These are phyloP conservation scores for Toxonevra muliebris DNA, from an alignment of 2,888 invertebrate genomes.

Conservation along the genomic window DNA sequence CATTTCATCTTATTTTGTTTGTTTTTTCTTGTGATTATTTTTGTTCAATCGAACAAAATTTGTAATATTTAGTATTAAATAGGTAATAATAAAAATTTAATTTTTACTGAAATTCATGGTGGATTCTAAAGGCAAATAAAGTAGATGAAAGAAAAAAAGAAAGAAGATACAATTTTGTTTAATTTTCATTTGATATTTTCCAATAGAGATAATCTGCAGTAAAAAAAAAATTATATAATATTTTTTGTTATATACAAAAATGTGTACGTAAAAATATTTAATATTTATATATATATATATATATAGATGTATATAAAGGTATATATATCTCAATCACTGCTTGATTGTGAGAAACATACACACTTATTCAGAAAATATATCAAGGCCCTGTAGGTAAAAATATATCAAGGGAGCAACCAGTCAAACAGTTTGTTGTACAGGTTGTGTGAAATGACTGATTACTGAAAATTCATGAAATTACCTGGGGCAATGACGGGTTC, in stretches of 20 bases:
- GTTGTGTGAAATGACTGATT: neutral
- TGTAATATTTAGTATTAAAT: constrained; percentile 55
- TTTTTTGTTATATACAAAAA: neutral
- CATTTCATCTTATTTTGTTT: no score
- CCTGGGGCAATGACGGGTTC: constrained; percentile 89
- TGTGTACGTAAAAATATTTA: constrained; percentile 4
- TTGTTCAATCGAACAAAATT: no score
- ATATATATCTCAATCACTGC: neutral
- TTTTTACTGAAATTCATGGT: constrained; percentile 63
- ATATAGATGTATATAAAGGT: neutral
- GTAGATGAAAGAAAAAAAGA: constrained; percentile 28
- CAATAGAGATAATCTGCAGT: neutral
- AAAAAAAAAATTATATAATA: neutral
- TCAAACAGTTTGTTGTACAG: no score
- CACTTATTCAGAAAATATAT: no score
- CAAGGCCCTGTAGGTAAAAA: no score
- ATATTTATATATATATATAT: neutral
- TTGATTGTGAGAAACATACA: neutral
- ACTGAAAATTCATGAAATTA: constrained; percentile 64
- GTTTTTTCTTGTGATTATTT: no score
- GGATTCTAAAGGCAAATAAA: constrained; percentile 47
- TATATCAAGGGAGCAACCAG: no score
- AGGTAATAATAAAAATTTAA: constrained; percentile 57
- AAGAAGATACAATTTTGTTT: constrained; percentile 26
- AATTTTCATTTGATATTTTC: constrained; percentile 24